Percentiles rank a stretch among this genome's conserved stretches.
These are phyloP conservation scores for Thera obeliscata DNA, from an alignment of 2,888 invertebrate species.

Conservation along the genomic window DNA sequence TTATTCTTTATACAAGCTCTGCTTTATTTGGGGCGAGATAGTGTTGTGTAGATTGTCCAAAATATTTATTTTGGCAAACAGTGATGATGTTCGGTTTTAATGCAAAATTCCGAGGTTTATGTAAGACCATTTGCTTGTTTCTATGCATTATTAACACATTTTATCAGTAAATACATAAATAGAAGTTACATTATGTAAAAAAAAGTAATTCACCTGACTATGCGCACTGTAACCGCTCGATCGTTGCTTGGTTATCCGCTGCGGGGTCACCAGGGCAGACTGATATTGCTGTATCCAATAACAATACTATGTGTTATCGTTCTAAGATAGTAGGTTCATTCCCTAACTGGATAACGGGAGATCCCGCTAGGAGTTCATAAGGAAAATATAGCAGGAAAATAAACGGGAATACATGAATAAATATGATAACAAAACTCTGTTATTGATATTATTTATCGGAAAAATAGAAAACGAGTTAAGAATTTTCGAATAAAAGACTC, in stretches of 20 bases:
- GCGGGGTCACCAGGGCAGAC: slow-evolving; percentile 76
- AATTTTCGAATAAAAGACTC: background rate
- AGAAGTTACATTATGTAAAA: slow-evolving; percentile 9
- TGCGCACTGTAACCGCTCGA: slow-evolving; percentile 59
- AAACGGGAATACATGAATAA: slow-evolving; percentile 8
- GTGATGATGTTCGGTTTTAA: too few species aligned
- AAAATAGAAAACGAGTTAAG: too few species aligned
- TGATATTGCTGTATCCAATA: slow-evolving; percentile 66
- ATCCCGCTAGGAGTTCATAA: slow-evolving; percentile 22
- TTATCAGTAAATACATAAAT: background rate
- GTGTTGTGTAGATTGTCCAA: too few species aligned
- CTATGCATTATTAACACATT: too few species aligned
- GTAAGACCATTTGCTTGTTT: too few species aligned
- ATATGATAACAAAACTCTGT: background rate
- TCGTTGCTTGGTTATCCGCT: slow-evolving; percentile 73
- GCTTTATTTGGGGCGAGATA: too few species aligned
- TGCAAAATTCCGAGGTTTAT: too few species aligned
- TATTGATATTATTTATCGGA: slow-evolving; percentile 4
- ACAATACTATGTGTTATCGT: slow-evolving; percentile 19
- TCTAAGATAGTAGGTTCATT: slow-evolving; percentile 11
- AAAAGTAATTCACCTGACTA: slow-evolving; percentile 64
- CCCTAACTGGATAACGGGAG: slow-evolving; percentile 11
- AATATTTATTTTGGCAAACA: too few species aligned
- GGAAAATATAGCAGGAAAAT: slow-evolving; percentile 25
- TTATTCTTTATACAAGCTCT: too few species aligned